These are phyloP conservation scores for Sylvicapra grimmia DNA, from an alignment of 2,113 vertebrate genomes.

Conservation along the genomic window DNA sequence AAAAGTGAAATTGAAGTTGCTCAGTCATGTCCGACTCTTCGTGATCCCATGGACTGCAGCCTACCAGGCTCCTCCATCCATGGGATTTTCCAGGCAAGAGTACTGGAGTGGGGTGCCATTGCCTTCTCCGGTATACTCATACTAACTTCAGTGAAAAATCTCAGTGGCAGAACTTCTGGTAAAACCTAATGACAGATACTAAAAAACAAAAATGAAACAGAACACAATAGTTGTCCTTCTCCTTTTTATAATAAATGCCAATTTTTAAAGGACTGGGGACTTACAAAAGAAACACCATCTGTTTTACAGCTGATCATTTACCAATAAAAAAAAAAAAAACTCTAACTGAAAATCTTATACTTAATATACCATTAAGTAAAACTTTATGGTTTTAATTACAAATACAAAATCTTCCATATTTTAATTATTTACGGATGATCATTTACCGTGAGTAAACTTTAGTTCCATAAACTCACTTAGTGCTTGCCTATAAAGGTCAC, in stretches of 20 bases:
- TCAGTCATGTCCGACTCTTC: too few species aligned
- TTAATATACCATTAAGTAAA: background rate
- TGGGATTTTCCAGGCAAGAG: too few species aligned
- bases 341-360: background rate
- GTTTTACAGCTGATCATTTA: background rate
- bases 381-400: conserved; percentile 33
- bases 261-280: background rate
- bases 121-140: background rate
- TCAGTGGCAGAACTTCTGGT: background rate
- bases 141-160: background rate
- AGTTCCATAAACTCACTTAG: background rate
- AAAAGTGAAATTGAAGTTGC: too few species aligned
- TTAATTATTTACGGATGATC: background rate
- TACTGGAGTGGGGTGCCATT: too few species aligned
- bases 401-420: conserved; percentile 1
- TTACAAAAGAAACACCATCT: background rate
- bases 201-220: background rate
- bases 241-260: background rate
- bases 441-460: background rate
- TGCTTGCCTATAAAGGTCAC: background rate
- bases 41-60: too few species aligned
- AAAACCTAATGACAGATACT: background rate
- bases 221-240: background rate
- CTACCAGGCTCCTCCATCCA: too few species aligned
- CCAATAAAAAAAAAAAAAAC: background rate